phyloP scores from a whole-genome alignment of 2,888 invertebrate genomes.

The Pomacea canaliculata region DNA sequence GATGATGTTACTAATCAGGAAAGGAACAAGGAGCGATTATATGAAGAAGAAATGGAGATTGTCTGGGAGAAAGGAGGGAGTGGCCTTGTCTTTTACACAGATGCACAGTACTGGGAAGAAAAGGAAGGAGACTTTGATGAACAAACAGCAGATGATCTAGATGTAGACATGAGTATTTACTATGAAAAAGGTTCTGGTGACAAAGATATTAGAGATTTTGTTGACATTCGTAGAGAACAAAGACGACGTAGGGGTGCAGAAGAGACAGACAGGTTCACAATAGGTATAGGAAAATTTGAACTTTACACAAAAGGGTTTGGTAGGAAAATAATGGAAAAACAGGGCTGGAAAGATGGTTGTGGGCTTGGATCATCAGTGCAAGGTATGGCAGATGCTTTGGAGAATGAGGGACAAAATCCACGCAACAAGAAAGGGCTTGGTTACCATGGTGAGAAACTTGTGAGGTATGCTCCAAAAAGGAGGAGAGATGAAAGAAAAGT shows the following conservation, averaged over 20 bases:
- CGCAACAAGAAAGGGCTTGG: conserved; percentile 61
- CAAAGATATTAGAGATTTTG: conserved; percentile 71
- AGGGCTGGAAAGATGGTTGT: conserved; percentile 73
- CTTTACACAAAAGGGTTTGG: conserved; percentile 71
- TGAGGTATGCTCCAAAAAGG: conserved; percentile 36
- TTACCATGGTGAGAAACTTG: conserved; percentile 61
- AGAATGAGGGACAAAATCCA: conserved; percentile 64
- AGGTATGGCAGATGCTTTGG: conserved; percentile 67
- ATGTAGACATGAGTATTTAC: conserved; percentile 74
- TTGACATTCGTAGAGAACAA: conserved; percentile 69
- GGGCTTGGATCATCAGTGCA: conserved; percentile 70
- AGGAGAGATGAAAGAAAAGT: conserved; percentile 17
- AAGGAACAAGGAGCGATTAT: conserved; percentile 72
- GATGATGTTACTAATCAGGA: conserved; percentile 72
- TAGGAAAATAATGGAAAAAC: conserved; percentile 69
- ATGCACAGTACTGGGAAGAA: conserved; percentile 73
- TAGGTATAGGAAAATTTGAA: conserved; percentile 70
- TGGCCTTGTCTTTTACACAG: conserved; percentile 75
- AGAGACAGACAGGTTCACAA: conserved; percentile 50
- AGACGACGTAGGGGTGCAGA: conserved; percentile 52
- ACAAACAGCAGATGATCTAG: conserved; percentile 74
- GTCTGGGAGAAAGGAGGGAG: conserved; percentile 76
- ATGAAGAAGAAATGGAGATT: conserved; percentile 69
- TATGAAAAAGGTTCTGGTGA: conserved; percentile 71
- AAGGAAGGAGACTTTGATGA: conserved; percentile 73